These are phyloP conservation scores for Dolomedes plantarius DNA, from an alignment of 2,888 invertebrate genomes.

Conservation along the genomic window DNA sequence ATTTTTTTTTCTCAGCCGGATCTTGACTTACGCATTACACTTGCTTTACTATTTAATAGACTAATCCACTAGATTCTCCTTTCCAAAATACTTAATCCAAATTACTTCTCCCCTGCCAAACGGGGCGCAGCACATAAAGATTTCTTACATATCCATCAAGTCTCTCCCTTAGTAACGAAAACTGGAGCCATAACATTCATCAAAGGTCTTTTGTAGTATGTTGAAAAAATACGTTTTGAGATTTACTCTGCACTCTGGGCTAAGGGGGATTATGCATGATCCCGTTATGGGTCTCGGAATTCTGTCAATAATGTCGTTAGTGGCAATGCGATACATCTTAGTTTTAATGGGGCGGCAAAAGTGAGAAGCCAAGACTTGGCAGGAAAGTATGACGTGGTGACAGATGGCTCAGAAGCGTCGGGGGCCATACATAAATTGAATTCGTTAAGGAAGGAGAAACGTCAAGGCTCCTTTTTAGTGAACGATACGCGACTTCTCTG, in stretches of 20 bases:
- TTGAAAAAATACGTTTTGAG: neutral
- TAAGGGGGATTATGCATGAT: conserved; percentile 64
- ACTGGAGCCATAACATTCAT: neutral
- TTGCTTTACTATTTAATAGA: neutral
- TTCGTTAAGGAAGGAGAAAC: neutral
- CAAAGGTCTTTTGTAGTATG: conserved; percentile 4
- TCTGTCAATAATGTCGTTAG: conserved; percentile 71
- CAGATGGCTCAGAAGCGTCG: conserved; percentile 39
- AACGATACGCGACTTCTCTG: too few species aligned
- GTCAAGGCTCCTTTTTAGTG: too few species aligned
- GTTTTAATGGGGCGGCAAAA: conserved; percentile 68
- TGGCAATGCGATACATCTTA: conserved; percentile 58
- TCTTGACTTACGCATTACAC: too few species aligned
- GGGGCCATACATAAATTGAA: conserved; percentile 44
- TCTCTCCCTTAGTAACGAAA: neutral
- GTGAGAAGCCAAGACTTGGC: conserved; percentile 33
- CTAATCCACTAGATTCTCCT: neutral
- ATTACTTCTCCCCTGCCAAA: neutral
- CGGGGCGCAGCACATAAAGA: neutral
- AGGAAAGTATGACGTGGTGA: conserved; percentile 37
- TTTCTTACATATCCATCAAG: neutral
- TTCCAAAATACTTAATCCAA: neutral
- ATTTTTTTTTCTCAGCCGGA: too few species aligned
- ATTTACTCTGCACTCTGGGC: neutral
- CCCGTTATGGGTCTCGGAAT: conserved; percentile 56